Base-by-base conservation (phyloP, 2,888 invertebrate genomes). In the Mechanitis mazaeus region DNA sequence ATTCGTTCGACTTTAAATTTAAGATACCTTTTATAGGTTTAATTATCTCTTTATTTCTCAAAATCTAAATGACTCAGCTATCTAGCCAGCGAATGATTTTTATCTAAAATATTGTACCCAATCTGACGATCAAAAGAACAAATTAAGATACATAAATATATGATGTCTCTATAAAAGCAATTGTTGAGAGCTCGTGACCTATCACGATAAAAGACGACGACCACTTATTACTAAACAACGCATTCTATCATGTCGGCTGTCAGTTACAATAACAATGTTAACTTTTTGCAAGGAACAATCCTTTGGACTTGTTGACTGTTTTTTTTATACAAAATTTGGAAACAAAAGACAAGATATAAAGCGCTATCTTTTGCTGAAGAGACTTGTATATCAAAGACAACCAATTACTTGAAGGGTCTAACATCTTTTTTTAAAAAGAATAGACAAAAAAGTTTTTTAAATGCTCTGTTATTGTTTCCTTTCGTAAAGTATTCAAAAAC, bases 191-290 rank as follows among this genome's bases (percentile, higher is more conserved):
- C 42, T 42, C 11, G 7, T 42, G 42, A 42, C 42, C 9, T 42
- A 2, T 9, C 9, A 42, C 9, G 42, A 42, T 42, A 5, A 3
- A 7, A 42, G 6, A 42, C 1, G 42, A 42, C 9, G 9, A 42
- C 42, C 9, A 9, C 42, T 50, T 31, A 2, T 31, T 2, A n/a
- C 50, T 28, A 9, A 50, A 4, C 9, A 50, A 31, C 31, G 50
- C 28, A 50, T 50, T 50, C 50, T 31, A 50, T 50, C 50, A 50
- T 31, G 50, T 50, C 50, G 31, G 28, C 28, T 50, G 50, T 50
- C 31, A 31, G 28, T 50, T 7, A 31, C 31, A 31, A 50, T 31
- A n/a, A 47, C 47, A 50, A 50, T 9, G 31, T 31, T 31, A 50
- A 50, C 31, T 31, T 31, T 50, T 7, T 31, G 2, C 7, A 42